A percentile compares a stretch with the other conserved stretches of the same genome.
Evolutionary conservation across 2,888 invertebrate species (phyloP).

Genomic region (Seira ritae): DNA sequence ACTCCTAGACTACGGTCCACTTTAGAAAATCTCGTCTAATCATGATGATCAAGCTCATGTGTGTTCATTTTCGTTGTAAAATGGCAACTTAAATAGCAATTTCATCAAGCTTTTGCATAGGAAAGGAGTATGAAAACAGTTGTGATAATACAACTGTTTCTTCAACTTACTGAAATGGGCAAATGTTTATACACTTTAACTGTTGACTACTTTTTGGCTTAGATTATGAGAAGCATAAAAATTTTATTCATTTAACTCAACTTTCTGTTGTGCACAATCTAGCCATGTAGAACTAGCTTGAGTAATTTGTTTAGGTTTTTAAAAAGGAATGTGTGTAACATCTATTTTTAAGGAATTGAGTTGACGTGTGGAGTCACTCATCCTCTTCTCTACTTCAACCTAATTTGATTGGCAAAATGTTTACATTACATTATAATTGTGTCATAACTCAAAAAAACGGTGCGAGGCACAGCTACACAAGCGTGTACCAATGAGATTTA

Average conservation of each 20-base stretch:
- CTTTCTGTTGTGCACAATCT: neutral
- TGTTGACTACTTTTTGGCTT: neutral
- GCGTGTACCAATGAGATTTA: neutral
- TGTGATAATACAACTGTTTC: conserved; percentile 1
- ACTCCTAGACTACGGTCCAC: neutral
- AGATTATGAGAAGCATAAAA: neutral
- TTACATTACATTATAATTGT: conserved; percentile 9
- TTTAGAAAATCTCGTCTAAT: neutral
- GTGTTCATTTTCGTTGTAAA: conserved; percentile 4
- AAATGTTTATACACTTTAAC: conserved; percentile 6
- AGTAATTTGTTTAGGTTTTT: neutral
- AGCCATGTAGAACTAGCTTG: conserved; percentile 7
- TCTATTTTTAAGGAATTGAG: neutral
- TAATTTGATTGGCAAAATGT: conserved; percentile 5
- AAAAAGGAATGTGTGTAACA: neutral
- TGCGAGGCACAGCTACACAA: neutral
- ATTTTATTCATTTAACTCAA: neutral
- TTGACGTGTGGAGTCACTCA: neutral
- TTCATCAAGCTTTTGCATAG: neutral
- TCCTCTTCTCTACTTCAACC: neutral
- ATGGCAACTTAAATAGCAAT: neutral
- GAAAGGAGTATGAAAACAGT: neutral
- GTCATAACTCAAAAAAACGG: conserved; percentile 9
- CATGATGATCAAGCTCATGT: neutral
- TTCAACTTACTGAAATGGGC: conserved; percentile 14